Evolutionary conservation across 2,113 vertebrate species (phyloP), one percentile per base, ranked within the genome.

Genomic region (Anarrhichthys ocellatus): DNA sequence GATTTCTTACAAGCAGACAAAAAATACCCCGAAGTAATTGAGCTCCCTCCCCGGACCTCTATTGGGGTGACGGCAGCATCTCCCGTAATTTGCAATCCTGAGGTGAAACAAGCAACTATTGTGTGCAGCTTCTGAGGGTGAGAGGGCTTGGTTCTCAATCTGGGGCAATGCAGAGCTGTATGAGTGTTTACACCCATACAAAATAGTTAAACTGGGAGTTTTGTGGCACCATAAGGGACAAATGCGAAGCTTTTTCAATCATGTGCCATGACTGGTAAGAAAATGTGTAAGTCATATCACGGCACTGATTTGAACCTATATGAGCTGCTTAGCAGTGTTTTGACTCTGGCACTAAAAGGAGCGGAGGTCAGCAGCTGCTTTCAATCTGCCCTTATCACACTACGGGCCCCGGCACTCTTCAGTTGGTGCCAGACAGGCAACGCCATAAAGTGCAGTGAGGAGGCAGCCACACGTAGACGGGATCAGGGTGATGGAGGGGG

Each of bases 1-100:
- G 85, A 92, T 34, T 92, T 93, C 93, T 94, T 92, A 91, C 88
- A 90, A 93, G 91, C 87, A 88, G 91, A 88, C 85, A 85, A 34
- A 90, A 94, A 92, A 87, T 84, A 78, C 82, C 77, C 24, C 5
- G 2, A 63, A 87, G 88, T 85, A 88, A 92, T 64, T 89, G 76
- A 73, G 82, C 84, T 89, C 88, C 74, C 82, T 87, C 81, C 83
- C 78, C 73, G 40, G 85, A 90, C 86, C 83, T 95, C 91, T 92
- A 92, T 89, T 92, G 85, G 88, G 90, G 89, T 91, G 93, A 92
- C 86, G 83, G 92, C 91, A 92, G 86, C 87, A 91, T 91, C 90
- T 93, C 91, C 84, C 78, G 77, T 78, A 88, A 90, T 68, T 91
- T 86, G 78, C 80, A 79, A 72, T 82, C 20, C 9, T 44, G 71